Percentiles rank a stretch among this genome's conserved stretches.
Conservation (phyloP, 2,113 vertebrate species). For the Antigone vipio region DNA sequence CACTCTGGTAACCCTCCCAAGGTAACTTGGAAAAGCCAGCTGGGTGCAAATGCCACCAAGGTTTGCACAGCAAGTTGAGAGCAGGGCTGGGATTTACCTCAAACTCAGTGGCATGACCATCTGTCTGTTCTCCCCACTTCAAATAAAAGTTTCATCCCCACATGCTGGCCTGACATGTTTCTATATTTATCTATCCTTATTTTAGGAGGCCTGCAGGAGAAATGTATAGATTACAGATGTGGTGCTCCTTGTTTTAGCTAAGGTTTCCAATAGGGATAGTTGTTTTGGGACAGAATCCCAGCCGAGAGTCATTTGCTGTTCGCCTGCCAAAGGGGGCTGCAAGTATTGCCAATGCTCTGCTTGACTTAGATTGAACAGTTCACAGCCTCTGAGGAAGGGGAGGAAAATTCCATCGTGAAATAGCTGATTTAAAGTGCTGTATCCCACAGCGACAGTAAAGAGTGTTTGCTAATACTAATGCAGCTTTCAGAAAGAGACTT, state of each 20-base stretch:
- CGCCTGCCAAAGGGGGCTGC: conserved; percentile 10
- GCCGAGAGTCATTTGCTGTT: conserved; percentile 23
- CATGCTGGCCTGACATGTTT: neutral
- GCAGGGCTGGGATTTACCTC: neutral
- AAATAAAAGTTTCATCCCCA: neutral
- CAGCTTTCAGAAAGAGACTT: neutral
- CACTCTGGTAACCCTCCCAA: neutral
- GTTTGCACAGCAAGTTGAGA: neutral
- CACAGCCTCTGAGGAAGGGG: conserved; percentile 40
- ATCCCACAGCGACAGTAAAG: conserved; percentile 12
- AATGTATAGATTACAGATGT: conserved; percentile 44
- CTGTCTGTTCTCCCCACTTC: neutral
- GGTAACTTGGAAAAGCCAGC: neutral
- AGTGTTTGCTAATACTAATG: neutral
- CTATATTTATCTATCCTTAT: conserved; percentile 57
- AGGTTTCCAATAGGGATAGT: conserved; percentile 37
- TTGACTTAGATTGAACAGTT: conserved; percentile 56
- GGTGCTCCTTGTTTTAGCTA: conserved; percentile 38
- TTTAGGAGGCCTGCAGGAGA: conserved; percentile 41
- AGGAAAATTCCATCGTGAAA: conserved; percentile 52
- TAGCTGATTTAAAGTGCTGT: conserved; percentile 35
- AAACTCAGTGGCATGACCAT: neutral
- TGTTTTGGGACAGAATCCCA: conserved; percentile 57
- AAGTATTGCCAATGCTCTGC: conserved; percentile 34
- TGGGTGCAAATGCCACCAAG: neutral